These are phyloP conservation scores for Gymnocypris eckloni DNA, from an alignment of 2,797 vertebrate species.

Conservation along the genomic window DNA sequence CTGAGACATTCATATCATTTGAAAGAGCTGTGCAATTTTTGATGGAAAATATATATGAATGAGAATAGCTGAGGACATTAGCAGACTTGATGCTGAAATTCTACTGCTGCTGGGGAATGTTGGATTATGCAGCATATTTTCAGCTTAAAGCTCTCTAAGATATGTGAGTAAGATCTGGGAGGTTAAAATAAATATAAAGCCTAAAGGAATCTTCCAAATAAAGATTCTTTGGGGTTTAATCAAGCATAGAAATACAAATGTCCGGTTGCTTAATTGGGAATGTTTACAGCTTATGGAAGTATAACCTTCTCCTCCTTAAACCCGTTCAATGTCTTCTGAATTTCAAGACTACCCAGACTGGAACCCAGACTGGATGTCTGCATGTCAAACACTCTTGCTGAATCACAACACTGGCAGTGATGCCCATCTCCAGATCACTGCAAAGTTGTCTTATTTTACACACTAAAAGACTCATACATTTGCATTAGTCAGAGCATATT, in stretches of 20 bases:
- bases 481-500: background rate
- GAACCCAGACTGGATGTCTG: background rate
- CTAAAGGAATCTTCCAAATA: background rate
- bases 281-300: background rate
- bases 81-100: background rate
- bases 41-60: background rate
- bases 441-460: background rate
- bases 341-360: background rate
- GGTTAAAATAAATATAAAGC: background rate
- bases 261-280: background rate
- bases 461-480: background rate
- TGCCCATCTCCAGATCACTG: background rate
- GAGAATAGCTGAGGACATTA: background rate
- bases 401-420: background rate
- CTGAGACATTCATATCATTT: background rate
- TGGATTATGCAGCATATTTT: background rate
- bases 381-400: background rate
- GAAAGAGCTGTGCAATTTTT: background rate
- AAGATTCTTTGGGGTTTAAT: background rate
- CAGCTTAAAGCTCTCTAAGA: background rate
- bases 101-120: background rate
- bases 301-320: background rate
- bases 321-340: background rate
- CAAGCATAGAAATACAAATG: conserved; percentile 5
- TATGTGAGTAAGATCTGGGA: conserved; percentile 4